A percentile compares a stretch with the other conserved stretches of the same genome.
phyloP scores from a whole-genome alignment of 1,140 invertebrate species.

The Tenebrio molitor region DNA sequence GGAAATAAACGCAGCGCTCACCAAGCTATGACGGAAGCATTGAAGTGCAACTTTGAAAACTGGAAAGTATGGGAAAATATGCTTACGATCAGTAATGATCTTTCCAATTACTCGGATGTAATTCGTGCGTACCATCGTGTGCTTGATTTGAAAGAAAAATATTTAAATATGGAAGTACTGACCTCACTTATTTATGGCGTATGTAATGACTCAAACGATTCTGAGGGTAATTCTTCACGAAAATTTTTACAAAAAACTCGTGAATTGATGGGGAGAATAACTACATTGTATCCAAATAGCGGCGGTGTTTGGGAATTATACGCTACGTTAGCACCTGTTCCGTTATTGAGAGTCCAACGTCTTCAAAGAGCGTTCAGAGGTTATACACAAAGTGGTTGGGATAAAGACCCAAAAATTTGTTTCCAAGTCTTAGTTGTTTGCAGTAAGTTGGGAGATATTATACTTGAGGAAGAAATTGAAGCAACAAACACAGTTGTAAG shows the following conservation, averaged over 20 bases:
- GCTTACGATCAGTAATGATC: constrained; percentile 85
- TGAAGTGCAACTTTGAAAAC: constrained; percentile 94
- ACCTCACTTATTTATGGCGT: constrained; percentile 82
- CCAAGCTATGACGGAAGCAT: constrained; percentile 86
- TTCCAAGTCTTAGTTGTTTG: constrained; percentile 65
- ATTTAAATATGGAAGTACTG: constrained; percentile 84
- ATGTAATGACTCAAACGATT: constrained; percentile 72
- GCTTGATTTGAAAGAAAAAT: constrained; percentile 87
- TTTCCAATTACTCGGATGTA: constrained; percentile 81
- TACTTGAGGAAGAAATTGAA: constrained; percentile 57
- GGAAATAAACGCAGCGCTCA: constrained; percentile 90
- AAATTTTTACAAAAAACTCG: constrained; percentile 75
- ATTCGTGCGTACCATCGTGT: constrained; percentile 87
- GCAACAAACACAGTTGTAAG: constrained; percentile 58
- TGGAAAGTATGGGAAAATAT: constrained; percentile 99
- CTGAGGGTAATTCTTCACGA: constrained; percentile 66
- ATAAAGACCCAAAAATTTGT: constrained; percentile 70
- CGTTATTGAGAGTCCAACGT: constrained; percentile 73
- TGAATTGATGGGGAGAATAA: constrained; percentile 87
- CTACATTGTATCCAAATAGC: constrained; percentile 76
- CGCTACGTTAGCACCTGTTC: constrained; percentile 76
- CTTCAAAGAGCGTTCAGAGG: constrained; percentile 74
- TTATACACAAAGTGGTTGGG: constrained; percentile 75
- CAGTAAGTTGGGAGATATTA: constrained; percentile 60
- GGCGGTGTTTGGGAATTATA: constrained; percentile 85